Evolutionary conservation across 2,797 vertebrate species (phyloP), one percentile per base, ranked within the genome.

Genomic region (Helostoma temminkii): DNA sequence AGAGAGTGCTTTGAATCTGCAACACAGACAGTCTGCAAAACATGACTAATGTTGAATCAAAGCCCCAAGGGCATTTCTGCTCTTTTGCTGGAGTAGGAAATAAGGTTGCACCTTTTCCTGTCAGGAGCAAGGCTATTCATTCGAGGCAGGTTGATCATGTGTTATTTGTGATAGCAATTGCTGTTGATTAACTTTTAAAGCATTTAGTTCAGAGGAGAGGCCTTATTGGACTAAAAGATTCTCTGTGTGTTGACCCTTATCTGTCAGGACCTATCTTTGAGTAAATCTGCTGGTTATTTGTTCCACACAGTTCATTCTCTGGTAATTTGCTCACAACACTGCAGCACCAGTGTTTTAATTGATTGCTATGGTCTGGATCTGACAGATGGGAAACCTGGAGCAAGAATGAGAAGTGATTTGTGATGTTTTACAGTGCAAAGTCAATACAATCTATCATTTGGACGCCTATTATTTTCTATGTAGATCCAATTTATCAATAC

Each of bases 11-110:
- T 15, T 30, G 25, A 49, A 21, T 66, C 56, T 26, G 61, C 32
- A 70, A 77, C 67, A 63, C 68, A 67, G 67, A 77, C 30, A 43
- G 36, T 55, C 66, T 55, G 26, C 43, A 77, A 59, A 82, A 68
- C 76, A 72, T 91, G 87, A 90, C 73, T 86, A 83, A 92, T 76
- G 66, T 41, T 60, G 58, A 78, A 62, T n/a, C 43, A 12, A 71
- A 50, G 69, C 53, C 83, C 72, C 0, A 6, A 77, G 82, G 82
- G 70, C 26, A 39, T 72, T 57, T 41, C 22, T 81, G 71, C 82
- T 84, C 77, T 83, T 68, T 87, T 41, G 28, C 57, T 16, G 30
- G 28, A 58, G 49, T 37, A 71, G 43, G 76, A 84, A 78, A 78
- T 54, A 46, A 45, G 64, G 47, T 56, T 52, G 63, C 55, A 87